Base-by-base conservation (phyloP, 2,113 vertebrate genomes). In the Egretta garzetta region DNA sequence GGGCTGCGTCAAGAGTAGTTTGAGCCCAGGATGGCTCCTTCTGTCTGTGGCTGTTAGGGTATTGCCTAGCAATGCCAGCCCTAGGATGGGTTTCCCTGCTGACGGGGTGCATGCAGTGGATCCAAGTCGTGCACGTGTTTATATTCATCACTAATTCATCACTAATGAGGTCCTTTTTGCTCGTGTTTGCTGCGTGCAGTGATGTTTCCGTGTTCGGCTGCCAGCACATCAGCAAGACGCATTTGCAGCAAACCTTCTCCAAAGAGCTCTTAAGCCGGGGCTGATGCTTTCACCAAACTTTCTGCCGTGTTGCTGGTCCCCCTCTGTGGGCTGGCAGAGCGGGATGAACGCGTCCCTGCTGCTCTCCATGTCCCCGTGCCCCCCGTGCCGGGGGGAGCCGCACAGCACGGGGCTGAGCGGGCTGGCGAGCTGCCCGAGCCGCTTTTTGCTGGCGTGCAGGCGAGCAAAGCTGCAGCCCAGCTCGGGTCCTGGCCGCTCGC, bases 361-460 rank as follows among this genome's bases (percentile, higher is more conserved):
- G 63, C 73, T 67, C 35, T 50, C 63, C 5, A 1, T 5, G 1
- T 45, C 39, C 41, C 50, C 4, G 8, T 67, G 35, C 45, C 47
- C 67, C 7, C 30, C 39, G 0, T 55, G 77, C 56, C 3, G 3
- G 39, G 32, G 68, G 16, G 6, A 79, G 56, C 56, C 2, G 2
- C 1, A 13, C 1, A 10, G 72, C 6, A 5, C 71, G 32, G 88
- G 66, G 33, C n/a, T 7, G 4, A 66, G 32, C 0, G 0, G 43
- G n/a, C 55, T 47, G 58, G 5, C 4, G 1, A 20, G 74, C 39
- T 87, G 43, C 32, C 72, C 7, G 3, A 60, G 66, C 60, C 4
- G 4, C 41, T 60, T 53, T 28, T n/a, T 94, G 64, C 30, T 5
- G 4, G 32, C 0, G 0, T 59, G 47, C 10, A 4, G 39, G 55